phyloP scores from a whole-genome alignment of 2,797 vertebrate species.

The Gymnoscopelus braueri region DNA sequence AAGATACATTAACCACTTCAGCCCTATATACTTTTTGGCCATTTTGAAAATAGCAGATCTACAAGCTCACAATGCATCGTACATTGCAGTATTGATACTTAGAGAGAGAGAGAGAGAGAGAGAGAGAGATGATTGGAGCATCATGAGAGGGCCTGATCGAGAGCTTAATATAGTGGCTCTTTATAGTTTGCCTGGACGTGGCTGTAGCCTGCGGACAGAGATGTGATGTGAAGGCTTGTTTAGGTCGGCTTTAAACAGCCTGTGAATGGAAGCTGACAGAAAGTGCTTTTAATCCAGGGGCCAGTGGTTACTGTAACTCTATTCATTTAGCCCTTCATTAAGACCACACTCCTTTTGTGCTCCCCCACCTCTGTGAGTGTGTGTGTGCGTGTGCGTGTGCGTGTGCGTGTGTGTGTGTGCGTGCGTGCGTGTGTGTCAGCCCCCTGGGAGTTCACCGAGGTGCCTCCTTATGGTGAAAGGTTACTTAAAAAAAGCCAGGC shows the following conservation, averaged over 20 bases:
- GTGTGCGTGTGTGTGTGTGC: slow-evolving; percentile 12
- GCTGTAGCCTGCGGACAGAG: slow-evolving; percentile 64
- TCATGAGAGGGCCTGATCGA: slow-evolving; percentile 65
- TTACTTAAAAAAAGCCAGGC: slow-evolving; percentile 74
- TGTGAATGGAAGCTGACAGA: slow-evolving; percentile 68
- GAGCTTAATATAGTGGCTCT: slow-evolving; percentile 73
- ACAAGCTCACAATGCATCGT: too few species aligned
- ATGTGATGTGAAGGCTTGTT: slow-evolving; percentile 82
- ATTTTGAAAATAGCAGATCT: too few species aligned
- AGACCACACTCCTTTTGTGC: too few species aligned
- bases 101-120: too few species aligned
- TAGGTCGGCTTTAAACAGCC: slow-evolving; percentile 76
- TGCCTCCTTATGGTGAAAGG: slow-evolving; percentile 75
- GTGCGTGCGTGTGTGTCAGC: neutral
- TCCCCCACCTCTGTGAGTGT: too few species aligned
- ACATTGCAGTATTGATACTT: too few species aligned
- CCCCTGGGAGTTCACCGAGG: slow-evolving; percentile 53
- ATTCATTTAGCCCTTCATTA: slow-evolving; percentile 78
- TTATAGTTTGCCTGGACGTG: slow-evolving; percentile 63
- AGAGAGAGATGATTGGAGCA: slow-evolving; percentile 64
- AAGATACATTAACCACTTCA: too few species aligned
- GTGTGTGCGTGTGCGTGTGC: neutral
- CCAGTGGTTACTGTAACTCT: slow-evolving; percentile 71
- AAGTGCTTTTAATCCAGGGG: slow-evolving; percentile 73
- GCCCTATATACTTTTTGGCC: too few species aligned